Evolutionary conservation across 1,140 invertebrate species (phyloP), one percentile per base, ranked within the genome.

Genomic region (Eufriesea mexicana): DNA sequence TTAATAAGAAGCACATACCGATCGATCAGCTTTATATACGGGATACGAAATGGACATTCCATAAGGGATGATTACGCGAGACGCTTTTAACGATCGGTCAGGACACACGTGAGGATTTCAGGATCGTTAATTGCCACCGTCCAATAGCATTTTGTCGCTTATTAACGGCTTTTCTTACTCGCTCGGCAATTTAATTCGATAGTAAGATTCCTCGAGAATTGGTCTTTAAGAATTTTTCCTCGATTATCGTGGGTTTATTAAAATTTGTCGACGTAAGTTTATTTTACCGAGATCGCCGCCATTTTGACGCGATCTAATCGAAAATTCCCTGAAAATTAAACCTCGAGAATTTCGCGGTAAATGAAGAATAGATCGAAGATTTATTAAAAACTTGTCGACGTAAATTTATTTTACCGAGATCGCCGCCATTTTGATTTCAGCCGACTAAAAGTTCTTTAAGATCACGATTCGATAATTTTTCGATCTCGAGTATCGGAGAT

Each of bases 21-120:
- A 73, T 73, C 78, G 78, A 80, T 80, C 78, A 64, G 54, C 35
- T n/a, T 73, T 42, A 64, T 62, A 47, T 28, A 73, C 54, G 54
- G 45, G 49, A 45, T 62, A 35, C 35, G 28, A 28, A 62, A 54
- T 64, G 72, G 51, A 70, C 80, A 59, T 81, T 81, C 59, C 72
- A 6, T 84, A 85, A 78, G 86, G 76, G 84, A 84, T 83, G 86
- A 88, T 91, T 90, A 90, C 88, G 90, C 86, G 88, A 85, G 83
- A 77, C 61, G 89, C 87, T 81, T 89, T 88, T 88, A 89, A 88
- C 83, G 49, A 68, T 54, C 14, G 2, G 28, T 1, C 7, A 9
- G 12, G 47, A 54, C 35, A 61, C 25, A 20, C 7, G 64, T 20
- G 66, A 20, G 2, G 51, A 35, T 64, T 35, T 20, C 42, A 20